phyloP scores from a whole-genome alignment of 2,888 invertebrate genomes.

The Trachelus iudaicus region DNA sequence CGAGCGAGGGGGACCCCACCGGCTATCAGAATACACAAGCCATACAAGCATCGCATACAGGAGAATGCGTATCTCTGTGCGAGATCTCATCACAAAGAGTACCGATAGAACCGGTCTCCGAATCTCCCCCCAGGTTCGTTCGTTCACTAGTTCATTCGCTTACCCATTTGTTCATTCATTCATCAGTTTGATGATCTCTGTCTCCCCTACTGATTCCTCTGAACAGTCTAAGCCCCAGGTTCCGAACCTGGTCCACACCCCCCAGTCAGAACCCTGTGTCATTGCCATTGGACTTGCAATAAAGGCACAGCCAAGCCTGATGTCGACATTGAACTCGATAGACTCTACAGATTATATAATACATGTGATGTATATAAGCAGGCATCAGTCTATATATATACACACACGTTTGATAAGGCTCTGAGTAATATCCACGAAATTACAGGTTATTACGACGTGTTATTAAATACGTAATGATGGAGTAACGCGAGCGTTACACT shows the following conservation, averaged over 20 bases:
- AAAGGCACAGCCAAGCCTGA: too few relatives aligned
- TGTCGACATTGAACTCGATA: background rate
- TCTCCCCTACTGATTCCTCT: too few relatives aligned
- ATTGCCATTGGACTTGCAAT: too few relatives aligned
- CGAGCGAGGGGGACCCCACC: background rate
- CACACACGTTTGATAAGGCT: background rate
- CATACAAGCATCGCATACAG: slow-evolving; percentile 27
- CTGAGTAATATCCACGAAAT: slow-evolving; percentile 32
- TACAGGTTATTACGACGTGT: slow-evolving; percentile 39
- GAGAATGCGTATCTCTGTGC: slow-evolving; percentile 56
- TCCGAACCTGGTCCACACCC: too few relatives aligned
- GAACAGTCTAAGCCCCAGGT: too few relatives aligned
- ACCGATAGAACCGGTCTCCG: slow-evolving; percentile 14
- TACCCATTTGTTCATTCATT: slow-evolving; percentile 31
- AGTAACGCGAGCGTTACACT: slow-evolving; percentile 7
- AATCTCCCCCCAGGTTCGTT: slow-evolving; percentile 40
- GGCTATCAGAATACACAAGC: slow-evolving; percentile 6
- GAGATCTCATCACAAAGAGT: slow-evolving; percentile 39
- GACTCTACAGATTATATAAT: background rate
- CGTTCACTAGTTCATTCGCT: slow-evolving; percentile 37
- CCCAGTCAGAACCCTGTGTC: too few relatives aligned
- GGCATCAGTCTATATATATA: background rate
- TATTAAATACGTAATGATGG: slow-evolving; percentile 55
- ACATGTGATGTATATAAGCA: background rate
- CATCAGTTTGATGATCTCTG: slow-evolving; percentile 4